Evolutionary conservation across 2,888 invertebrate species (phyloP).

Genomic region (Mimas tiliae): DNA sequence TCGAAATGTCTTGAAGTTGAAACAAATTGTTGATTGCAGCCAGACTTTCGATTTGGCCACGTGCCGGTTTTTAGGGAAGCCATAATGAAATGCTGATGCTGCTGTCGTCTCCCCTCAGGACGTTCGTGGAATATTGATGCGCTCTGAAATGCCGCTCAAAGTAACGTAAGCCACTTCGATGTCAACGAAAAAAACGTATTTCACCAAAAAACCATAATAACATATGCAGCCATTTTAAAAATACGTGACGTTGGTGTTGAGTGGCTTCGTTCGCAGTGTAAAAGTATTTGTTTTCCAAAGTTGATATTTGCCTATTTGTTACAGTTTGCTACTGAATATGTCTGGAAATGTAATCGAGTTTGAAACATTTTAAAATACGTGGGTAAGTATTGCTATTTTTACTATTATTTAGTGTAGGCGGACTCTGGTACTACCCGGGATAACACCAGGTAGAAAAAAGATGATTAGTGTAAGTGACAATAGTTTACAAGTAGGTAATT

Average conservation of each 20-base stretch:
- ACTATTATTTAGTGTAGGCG: too few relatives aligned
- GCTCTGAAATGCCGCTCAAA: slow-evolving; percentile 44
- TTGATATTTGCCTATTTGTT: neutral
- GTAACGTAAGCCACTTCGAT: slow-evolving; percentile 34
- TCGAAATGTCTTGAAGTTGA: slow-evolving; percentile 6
- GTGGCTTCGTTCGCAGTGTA: neutral
- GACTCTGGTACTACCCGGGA: too few relatives aligned
- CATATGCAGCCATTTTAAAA: slow-evolving; percentile 17
- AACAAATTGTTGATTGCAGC: slow-evolving; percentile 26
- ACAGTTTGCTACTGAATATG: neutral
- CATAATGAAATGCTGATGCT: slow-evolving; percentile 76
- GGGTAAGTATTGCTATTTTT: too few relatives aligned
- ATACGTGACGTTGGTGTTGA: slow-evolving; percentile 3
- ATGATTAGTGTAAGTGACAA: too few relatives aligned
- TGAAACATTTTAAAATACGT: neutral
- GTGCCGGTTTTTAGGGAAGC: slow-evolving; percentile 49
- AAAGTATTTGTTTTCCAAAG: slow-evolving; percentile 3
- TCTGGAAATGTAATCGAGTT: neutral
- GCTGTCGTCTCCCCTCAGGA: slow-evolving; percentile 56
- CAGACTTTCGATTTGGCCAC: slow-evolving; percentile 27
- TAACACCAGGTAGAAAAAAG: too few relatives aligned
- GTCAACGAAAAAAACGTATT: slow-evolving; percentile 41
- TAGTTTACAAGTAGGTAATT: too few relatives aligned
- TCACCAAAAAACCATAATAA: slow-evolving; percentile 13
- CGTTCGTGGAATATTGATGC: slow-evolving; percentile 74